These are phyloP conservation scores for Euschistus heros DNA, from an alignment of 1,140 invertebrate genomes.

Conservation along the genomic window DNA sequence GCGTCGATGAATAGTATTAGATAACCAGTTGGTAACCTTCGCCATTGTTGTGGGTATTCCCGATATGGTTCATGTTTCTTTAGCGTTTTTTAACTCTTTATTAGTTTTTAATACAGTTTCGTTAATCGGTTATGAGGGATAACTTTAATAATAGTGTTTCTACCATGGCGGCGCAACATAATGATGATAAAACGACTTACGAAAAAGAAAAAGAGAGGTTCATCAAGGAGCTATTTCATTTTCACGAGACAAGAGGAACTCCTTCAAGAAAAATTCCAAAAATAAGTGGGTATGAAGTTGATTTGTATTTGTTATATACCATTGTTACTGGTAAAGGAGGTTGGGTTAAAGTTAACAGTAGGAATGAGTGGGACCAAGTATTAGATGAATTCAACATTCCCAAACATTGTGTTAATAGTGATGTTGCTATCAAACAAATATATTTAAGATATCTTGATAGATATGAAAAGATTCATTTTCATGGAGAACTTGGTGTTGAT, in stretches of 20 bases:
- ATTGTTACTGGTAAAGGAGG: slow-evolving; percentile 84
- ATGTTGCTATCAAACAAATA: slow-evolving; percentile 75
- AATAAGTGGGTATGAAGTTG: slow-evolving; percentile 79
- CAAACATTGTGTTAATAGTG: slow-evolving; percentile 71
- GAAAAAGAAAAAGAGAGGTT: slow-evolving; percentile 41
- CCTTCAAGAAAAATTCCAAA: slow-evolving; percentile 61
- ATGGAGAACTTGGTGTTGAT: slow-evolving; percentile 58
- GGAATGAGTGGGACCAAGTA: slow-evolving; percentile 73
- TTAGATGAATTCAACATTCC: slow-evolving; percentile 66
- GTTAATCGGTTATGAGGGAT: background rate
- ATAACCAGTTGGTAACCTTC: background rate
- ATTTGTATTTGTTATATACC: slow-evolving; percentile 80
- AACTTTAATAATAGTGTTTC: background rate
- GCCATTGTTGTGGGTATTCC: background rate
- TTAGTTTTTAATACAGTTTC: background rate
- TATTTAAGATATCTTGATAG: slow-evolving; percentile 74
- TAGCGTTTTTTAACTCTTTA: background rate
- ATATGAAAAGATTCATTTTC: slow-evolving; percentile 77
- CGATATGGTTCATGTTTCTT: slow-evolving; percentile 8
- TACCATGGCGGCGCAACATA: background rate
- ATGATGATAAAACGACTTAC: slow-evolving; percentile 12
- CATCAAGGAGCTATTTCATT: slow-evolving; percentile 66
- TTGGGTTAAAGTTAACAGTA: slow-evolving; percentile 80
- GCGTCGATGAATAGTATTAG: background rate
- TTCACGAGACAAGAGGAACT: slow-evolving; percentile 76